Base-by-base conservation (phyloP, 2,113 vertebrate genomes). In the Platysteira castanea region DNA sequence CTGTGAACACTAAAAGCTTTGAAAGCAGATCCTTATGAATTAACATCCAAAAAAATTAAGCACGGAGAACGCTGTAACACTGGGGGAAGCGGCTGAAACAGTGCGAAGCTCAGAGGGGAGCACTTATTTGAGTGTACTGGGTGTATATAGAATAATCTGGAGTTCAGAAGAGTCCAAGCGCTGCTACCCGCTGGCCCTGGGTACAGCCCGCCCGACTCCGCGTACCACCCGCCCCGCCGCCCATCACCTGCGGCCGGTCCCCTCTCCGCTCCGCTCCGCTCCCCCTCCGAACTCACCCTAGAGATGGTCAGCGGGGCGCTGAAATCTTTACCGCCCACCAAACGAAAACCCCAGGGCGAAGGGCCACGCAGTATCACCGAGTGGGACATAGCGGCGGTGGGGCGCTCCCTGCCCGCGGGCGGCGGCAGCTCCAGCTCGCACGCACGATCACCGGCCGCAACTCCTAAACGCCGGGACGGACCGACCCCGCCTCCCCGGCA, bases 321-420 rank as follows among this genome's bases (percentile, higher is more conserved):
- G 98, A 99, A 99, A 50, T 99, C 99, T 65, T 99, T 98, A 85
- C 99, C 99, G 76, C 99, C 99, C 93, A 99, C 99, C 96, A 99
- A 97, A 4, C 99, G 98, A 96, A 99, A 99, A 2, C 99, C 99
- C 99, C 99, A 99, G 6, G 99, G 99, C 94, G 99, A 99, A 83
- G 99, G 99, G 84, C 99, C 99, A 33, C 95, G 98, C 63, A 99
- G 97, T 80, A 98, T 98, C 97, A 99, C 99, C 17, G 98, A 99
- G 77, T 98, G 98, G 80, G 98, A 91, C 99, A 99, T 99, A n/a
- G 41, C 63, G 64, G 27, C 52, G 47, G 35, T 1, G 21, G 23
- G 68, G 31, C 50, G 20, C 63, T 93, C 76, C 56, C 20, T 65
- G 18, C 75, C 74, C 46, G 5, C 19, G 6, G 27, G 10, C 23